Percentiles rank a stretch among this genome's conserved stretches.
These are phyloP conservation scores for Aphelocoma californica DNA, from an alignment of 2,797 vertebrate genomes.

Conservation along the genomic window DNA sequence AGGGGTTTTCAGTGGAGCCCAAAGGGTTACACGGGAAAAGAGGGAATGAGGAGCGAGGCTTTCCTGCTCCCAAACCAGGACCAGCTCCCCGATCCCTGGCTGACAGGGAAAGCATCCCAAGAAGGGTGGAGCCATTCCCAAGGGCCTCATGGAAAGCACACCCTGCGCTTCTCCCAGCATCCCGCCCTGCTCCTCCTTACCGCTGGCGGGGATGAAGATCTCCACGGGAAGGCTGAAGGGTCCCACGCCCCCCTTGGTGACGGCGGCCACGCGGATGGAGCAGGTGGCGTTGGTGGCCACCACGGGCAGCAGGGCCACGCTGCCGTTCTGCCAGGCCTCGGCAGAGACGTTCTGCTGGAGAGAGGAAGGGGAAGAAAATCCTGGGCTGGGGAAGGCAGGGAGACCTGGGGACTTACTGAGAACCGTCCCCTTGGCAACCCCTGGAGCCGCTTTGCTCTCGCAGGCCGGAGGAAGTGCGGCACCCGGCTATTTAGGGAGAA, in stretches of 20 bases:
- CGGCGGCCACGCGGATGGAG: slow-evolving; percentile 83
- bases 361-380: background rate
- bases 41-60: background rate
- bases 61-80: background rate
- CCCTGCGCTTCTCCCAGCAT: background rate
- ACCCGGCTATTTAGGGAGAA: background rate
- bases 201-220: slow-evolving; percentile 79
- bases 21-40: background rate
- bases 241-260: slow-evolving; percentile 87
- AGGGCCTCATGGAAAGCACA: background rate
- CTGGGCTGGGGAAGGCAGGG: background rate
- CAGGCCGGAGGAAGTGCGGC: background rate
- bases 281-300: slow-evolving; percentile 84
- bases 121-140: background rate
- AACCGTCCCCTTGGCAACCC: background rate
- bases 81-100: background rate
- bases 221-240: slow-evolving; percentile 80
- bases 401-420: background rate
- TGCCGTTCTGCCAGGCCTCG: slow-evolving; percentile 7
- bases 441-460: background rate
- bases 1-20: background rate
- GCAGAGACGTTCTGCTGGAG: slow-evolving; percentile 46
- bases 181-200: slow-evolving; percentile 57
- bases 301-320: slow-evolving; percentile 44
- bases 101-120: background rate